Conservation (phyloP, 2,888 invertebrate species). For the Papilio demoleus region DNA sequence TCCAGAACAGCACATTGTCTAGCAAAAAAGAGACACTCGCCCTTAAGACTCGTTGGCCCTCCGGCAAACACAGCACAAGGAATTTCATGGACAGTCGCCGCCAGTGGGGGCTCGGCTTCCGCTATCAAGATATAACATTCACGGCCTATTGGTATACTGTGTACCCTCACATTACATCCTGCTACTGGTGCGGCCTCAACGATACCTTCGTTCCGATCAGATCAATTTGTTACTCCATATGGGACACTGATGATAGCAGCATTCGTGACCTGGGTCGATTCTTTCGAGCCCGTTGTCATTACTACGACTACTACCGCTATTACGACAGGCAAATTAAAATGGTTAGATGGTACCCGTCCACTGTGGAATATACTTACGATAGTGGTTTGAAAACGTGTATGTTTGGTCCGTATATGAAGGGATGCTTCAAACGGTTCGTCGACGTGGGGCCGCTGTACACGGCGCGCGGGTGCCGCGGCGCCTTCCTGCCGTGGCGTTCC, state of each 20-base stretch:
- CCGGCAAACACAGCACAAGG: neutral
- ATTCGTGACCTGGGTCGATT: constrained; percentile 33
- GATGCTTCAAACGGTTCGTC: constrained; percentile 48
- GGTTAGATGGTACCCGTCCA: constrained; percentile 9
- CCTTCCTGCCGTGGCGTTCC: neutral
- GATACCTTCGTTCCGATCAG: constrained; percentile 36
- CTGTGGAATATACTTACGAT: constrained; percentile 3
- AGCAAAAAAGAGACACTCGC: neutral
- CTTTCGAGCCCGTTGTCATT: constrained; percentile 37
- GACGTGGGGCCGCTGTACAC: constrained; percentile 48
- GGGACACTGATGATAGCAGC: constrained; percentile 39
- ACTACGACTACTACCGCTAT: neutral
- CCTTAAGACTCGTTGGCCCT: constrained; percentile 9
- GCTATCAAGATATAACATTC: constrained; percentile 8
- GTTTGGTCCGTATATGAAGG: constrained; percentile 42
- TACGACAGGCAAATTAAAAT: constrained; percentile 17
- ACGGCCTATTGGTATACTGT: constrained; percentile 3
- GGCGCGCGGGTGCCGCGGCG: constrained; percentile 44
- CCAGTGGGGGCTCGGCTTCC: neutral
- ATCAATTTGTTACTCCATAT: constrained; percentile 45
- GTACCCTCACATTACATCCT: constrained; percentile 16
- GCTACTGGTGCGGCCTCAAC: constrained; percentile 38
- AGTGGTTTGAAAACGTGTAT: neutral
- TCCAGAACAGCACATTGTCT: neutral
- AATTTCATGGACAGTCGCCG: neutral